Percentiles rank a stretch among this genome's conserved stretches.
Evolutionary conservation across 2,113 vertebrate species (phyloP).

Genomic region (Rhabdornis inornatus): DNA sequence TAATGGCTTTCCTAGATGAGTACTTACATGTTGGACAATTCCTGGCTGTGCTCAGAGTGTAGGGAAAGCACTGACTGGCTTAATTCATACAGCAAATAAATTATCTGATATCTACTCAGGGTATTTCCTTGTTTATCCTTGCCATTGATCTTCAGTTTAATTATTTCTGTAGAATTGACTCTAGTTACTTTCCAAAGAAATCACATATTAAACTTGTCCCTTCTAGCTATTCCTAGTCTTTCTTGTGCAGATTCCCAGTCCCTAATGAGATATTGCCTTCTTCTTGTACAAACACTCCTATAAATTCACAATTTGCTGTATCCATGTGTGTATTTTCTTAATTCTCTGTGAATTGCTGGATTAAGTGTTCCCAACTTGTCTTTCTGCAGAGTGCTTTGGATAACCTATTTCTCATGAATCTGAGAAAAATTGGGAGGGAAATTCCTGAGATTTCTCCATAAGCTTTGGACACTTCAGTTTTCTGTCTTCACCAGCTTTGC

Average conservation of each 20-base stretch:
- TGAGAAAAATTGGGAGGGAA: neutral
- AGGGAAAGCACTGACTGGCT: neutral
- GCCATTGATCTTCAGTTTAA: neutral
- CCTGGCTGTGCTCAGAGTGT: neutral
- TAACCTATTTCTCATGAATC: neutral
- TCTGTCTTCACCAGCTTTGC: neutral
- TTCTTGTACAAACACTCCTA: neutral
- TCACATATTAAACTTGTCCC: neutral
- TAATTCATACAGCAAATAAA: neutral
- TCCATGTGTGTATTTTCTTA: conserved; percentile 26
- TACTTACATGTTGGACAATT: neutral
- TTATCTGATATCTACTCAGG: neutral
- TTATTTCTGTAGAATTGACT: conserved; percentile 8
- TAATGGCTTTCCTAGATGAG: neutral
- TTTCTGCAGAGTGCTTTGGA: neutral
- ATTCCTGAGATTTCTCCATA: neutral
- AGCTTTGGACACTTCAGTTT: neutral
- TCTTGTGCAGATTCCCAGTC: neutral
- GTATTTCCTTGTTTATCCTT: conserved; percentile 19
- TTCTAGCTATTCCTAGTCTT: conserved; percentile 17
- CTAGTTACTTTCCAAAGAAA: conserved; percentile 3
- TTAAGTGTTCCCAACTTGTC: neutral
- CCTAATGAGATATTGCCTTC: neutral
- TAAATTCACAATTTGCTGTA: neutral
- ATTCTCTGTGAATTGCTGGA: neutral